These are phyloP conservation scores for Xestia c-nigrum DNA, from an alignment of 2,888 invertebrate genomes.

Conservation along the genomic window DNA sequence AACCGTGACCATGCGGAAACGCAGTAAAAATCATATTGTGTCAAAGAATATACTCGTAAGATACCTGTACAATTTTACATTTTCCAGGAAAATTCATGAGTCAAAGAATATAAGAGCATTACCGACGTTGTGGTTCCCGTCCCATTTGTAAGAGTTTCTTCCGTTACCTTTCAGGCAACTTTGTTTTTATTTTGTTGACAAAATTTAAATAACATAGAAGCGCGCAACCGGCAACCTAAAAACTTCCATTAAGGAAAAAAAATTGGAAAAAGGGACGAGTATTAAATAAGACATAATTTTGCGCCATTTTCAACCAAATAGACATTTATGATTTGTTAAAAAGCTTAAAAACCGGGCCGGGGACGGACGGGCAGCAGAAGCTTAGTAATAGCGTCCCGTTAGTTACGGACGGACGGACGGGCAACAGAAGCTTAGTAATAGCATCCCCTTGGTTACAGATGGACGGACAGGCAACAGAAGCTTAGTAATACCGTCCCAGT, in stretches of 20 bases:
- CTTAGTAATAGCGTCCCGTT: too few species aligned
- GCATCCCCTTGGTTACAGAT: too few species aligned
- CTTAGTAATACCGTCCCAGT: too few species aligned
- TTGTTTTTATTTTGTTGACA: constrained; percentile 5
- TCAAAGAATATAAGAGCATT: not conserved
- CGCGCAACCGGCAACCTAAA: not conserved
- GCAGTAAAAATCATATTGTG: too few species aligned
- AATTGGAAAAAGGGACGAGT: not conserved
- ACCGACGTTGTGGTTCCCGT: not conserved
- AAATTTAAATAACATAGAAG: not conserved
- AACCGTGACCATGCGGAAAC: not conserved
- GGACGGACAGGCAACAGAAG: too few species aligned
- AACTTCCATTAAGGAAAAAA: not conserved
- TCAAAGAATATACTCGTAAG: too few species aligned
- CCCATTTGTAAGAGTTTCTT: not conserved
- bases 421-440: too few species aligned
- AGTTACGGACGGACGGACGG: too few species aligned
- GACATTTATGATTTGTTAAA: not conserved
- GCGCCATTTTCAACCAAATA: not conserved
- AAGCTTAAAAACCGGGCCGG: not conserved
- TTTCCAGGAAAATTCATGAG: not conserved
- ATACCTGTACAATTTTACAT: too few species aligned
- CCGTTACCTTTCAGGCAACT: not conserved
- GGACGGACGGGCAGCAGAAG: too few species aligned
- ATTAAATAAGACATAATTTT: not conserved